phyloP scores from a whole-genome alignment of 2,797 vertebrate genomes.

The Peromyscus nudipes region DNA sequence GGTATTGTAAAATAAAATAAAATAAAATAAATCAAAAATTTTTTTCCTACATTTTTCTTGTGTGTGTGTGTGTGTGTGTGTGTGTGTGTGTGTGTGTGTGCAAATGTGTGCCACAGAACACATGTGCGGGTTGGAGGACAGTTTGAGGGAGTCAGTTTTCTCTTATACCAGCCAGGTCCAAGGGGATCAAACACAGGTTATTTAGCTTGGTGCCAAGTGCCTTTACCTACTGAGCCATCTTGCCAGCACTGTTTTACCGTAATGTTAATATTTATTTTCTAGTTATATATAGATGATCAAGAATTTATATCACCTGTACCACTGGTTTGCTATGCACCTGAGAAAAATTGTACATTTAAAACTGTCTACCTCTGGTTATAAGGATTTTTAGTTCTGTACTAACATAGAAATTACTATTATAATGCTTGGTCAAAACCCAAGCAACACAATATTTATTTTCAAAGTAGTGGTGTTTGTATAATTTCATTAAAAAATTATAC shows the following conservation, averaged over 20 bases:
- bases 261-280: constrained; percentile 10
- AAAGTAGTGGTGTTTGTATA: background rate
- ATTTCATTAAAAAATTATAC: constrained; percentile 48
- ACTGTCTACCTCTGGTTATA: background rate
- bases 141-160: background rate
- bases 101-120: background rate
- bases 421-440: constrained; percentile 33
- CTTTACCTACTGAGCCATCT: background rate
- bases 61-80: background rate
- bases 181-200: background rate
- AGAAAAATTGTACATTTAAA: constrained; percentile 38
- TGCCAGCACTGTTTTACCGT: background rate
- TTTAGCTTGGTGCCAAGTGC: background rate
- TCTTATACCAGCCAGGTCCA: background rate
- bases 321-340: background rate
- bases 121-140: background rate
- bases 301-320: background rate
- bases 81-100: background rate
- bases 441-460: constrained; percentile 41
- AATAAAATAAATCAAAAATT: too few relatives aligned
- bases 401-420: background rate
- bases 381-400: background rate
- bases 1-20: too few relatives aligned
- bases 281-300: background rate
- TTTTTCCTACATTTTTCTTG: background rate